phyloP scores from a whole-genome alignment of 2,113 vertebrate species.

The Aepyceros melampus region DNA sequence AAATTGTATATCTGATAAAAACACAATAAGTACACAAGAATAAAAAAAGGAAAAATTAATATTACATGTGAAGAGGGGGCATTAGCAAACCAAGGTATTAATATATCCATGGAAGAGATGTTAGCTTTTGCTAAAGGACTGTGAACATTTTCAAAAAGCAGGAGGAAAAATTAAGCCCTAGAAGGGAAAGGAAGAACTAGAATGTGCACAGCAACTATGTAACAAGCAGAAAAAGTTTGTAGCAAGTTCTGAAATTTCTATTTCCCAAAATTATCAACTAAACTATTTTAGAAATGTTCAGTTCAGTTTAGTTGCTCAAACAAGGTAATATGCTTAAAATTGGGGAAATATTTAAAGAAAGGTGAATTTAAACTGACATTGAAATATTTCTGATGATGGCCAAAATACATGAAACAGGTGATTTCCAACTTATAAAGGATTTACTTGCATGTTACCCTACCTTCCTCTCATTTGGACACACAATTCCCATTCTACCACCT shows the following conservation, averaged over 20 bases:
- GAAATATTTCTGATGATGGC: background rate
- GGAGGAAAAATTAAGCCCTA: background rate
- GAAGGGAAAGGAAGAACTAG: background rate
- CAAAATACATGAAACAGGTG: background rate
- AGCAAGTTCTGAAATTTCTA: background rate
- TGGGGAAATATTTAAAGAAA: background rate
- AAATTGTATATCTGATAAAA: background rate
- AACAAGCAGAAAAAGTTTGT: background rate
- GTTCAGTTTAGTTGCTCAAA: too few species aligned
- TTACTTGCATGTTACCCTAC: fast-evolving
- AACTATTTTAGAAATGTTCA: background rate
- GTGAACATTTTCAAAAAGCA: background rate
- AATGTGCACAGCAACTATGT: background rate
- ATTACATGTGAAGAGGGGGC: background rate
- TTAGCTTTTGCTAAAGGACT: background rate
- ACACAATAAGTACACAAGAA: background rate
- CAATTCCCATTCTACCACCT: background rate
- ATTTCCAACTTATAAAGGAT: background rate
- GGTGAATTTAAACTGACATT: background rate
- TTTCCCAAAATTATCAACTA: background rate
- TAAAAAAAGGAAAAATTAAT: background rate
- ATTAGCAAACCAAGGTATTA: background rate
- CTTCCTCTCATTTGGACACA: background rate
- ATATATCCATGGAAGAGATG: background rate
- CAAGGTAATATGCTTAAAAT: background rate